phyloP scores from a whole-genome alignment of 2,888 invertebrate genomes.

The Gymnoscelis rufifasciata region DNA sequence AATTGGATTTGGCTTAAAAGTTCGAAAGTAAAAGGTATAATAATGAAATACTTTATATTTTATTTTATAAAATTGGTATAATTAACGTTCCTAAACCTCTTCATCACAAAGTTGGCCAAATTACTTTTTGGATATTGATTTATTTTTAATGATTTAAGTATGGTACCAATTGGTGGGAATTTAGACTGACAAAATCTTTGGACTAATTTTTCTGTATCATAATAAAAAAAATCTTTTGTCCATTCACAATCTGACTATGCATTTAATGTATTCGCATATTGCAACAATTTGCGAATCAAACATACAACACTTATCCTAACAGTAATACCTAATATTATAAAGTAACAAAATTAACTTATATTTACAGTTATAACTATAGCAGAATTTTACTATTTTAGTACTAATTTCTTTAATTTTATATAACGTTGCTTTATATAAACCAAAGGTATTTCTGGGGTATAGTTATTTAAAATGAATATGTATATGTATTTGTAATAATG shows the following conservation, averaged over 20 bases:
- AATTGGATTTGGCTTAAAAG: neutral
- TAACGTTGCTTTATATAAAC: conserved; percentile 11
- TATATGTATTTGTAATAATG: conserved; percentile 14
- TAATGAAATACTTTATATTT: too few species aligned
- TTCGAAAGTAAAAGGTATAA: neutral
- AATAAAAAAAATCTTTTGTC: conserved; percentile 57
- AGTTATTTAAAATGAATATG: conserved; percentile 16
- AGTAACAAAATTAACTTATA: conserved; percentile 80
- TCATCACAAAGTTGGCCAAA: too few species aligned
- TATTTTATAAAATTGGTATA: too few species aligned
- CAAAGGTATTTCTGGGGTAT: conserved; percentile 12
- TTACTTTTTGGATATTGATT: too few species aligned
- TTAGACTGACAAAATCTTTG: conserved; percentile 70
- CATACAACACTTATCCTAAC: conserved; percentile 77
- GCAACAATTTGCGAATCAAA: conserved; percentile 77
- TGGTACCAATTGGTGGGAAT: conserved; percentile 70
- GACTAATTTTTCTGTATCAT: conserved; percentile 59
- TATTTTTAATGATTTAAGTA: conserved; percentile 42
- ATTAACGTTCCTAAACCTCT: too few species aligned
- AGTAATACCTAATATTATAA: conserved; percentile 77
- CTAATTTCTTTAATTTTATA: conserved; percentile 47
- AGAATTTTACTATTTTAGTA: conserved; percentile 74
- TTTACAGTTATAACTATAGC: conserved; percentile 76
- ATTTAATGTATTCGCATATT: conserved; percentile 73
- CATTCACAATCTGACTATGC: conserved; percentile 68